Conservation (phyloP, 2,797 vertebrate genomes). For the Lemur catta region DNA sequence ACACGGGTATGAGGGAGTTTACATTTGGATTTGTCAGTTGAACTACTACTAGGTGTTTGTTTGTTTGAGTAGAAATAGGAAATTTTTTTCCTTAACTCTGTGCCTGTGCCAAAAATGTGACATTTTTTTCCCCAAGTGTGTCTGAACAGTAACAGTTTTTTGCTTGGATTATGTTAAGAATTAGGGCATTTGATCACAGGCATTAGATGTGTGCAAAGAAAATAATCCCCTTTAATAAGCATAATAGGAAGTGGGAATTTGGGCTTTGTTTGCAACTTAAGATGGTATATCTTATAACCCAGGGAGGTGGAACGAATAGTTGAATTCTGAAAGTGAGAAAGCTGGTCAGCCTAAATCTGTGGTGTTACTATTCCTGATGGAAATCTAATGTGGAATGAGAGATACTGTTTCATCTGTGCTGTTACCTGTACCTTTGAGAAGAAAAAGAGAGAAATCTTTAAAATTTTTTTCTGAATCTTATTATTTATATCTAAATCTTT, state of each 20-base stretch:
- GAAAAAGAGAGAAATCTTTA: not conserved
- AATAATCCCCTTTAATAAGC: not conserved
- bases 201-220: not conserved
- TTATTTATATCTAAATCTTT: not conserved
- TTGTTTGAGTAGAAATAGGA: not conserved
- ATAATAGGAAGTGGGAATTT: not conserved
- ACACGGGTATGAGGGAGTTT: not conserved
- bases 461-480: not conserved
- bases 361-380: not conserved
- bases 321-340: not conserved
- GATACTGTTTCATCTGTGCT: not conserved
- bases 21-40: not conserved
- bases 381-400: not conserved
- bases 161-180: not conserved
- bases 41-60: not conserved
- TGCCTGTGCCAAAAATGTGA: not conserved
- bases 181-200: not conserved
- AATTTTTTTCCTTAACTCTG: not conserved
- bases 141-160: constrained; percentile 4
- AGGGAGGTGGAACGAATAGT: not conserved
- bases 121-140: not conserved
- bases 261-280: constrained; percentile 38
- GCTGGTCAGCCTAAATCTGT: not conserved
- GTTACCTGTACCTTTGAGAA: not conserved
- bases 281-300: not conserved